Percentiles rank a stretch among this genome's conserved stretches.
phyloP scores from a whole-genome alignment of 2,888 invertebrate species.

The Lasiommata megera region DNA sequence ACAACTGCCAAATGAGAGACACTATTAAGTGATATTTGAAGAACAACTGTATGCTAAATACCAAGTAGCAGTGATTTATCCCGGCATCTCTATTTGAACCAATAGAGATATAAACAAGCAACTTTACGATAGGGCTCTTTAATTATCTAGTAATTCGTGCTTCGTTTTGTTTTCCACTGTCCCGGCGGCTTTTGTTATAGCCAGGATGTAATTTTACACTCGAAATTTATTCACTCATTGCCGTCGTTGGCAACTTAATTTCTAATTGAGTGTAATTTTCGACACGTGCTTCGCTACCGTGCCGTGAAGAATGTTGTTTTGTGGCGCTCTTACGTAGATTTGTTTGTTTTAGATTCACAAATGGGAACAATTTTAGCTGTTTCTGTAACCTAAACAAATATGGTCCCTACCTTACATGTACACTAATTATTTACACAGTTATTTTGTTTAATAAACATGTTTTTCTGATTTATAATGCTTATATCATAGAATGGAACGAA shows the following conservation, averaged over 20 bases:
- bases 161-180: conserved; percentile 39
- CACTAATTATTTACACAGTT: too few species aligned
- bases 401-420: too few species aligned
- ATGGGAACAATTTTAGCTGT: too few species aligned
- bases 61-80: too few species aligned
- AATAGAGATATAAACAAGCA: background rate
- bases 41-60: too few species aligned
- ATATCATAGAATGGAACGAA: too few species aligned
- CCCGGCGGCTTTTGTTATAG: conserved; percentile 36
- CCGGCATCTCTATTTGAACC: background rate
- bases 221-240: conserved; percentile 20
- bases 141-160: conserved; percentile 49
- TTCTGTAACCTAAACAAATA: too few species aligned
- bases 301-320: conserved; percentile 21
- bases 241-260: conserved; percentile 34
- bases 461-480: too few species aligned
- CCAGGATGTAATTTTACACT: conserved; percentile 29
- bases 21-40: too few species aligned
- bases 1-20: too few species aligned
- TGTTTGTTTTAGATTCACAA: background rate
- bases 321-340: background rate
- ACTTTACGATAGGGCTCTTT: conserved; percentile 44
- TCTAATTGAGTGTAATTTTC: conserved; percentile 37
- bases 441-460: background rate
- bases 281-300: conserved; percentile 34